phyloP scores from a whole-genome alignment of 53 echinoderm and acorn worm genomes.

The Actinopyga echinites region DNA sequence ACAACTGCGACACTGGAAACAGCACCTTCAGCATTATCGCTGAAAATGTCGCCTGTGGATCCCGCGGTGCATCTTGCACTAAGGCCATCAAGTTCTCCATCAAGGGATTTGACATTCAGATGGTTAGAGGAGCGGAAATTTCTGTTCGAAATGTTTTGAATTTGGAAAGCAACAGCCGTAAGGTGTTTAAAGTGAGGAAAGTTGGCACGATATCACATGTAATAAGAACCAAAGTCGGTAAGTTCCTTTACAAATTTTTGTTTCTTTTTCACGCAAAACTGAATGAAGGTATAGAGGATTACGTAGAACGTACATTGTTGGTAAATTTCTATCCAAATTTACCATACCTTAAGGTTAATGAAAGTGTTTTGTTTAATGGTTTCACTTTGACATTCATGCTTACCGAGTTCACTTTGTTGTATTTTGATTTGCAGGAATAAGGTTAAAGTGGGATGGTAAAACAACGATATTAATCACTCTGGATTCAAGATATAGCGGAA shows the following conservation, averaged over 20 bases:
- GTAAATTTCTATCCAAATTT: no score
- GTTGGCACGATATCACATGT: neutral
- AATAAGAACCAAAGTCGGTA: neutral
- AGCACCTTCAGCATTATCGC: conserved; percentile 66
- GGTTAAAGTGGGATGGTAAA: conserved; percentile 67
- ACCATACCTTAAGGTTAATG: no score
- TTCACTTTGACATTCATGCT: neutral
- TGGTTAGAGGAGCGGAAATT: conserved; percentile 45
- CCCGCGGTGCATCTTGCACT: conserved; percentile 70
- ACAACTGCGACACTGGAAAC: conserved; percentile 53
- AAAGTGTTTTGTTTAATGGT: no score
- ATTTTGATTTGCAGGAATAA: conserved; percentile 44
- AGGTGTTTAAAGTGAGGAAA: neutral
- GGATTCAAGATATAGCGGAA: conserved; percentile 14
- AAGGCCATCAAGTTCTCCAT: conserved; percentile 71
- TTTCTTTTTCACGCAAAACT: no score
- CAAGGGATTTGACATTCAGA: conserved; percentile 41
- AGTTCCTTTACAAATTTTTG: neutral
- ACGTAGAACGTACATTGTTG: no score
- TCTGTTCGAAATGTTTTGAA: neutral
- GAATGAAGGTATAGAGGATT: no score
- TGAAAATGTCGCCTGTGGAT: conserved; percentile 87
- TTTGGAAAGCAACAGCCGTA: no score
- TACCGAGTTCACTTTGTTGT: neutral
- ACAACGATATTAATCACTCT: conserved; percentile 64